phyloP scores from a whole-genome alignment of 2,113 vertebrate genomes.

The Guaruba guarouba region DNA sequence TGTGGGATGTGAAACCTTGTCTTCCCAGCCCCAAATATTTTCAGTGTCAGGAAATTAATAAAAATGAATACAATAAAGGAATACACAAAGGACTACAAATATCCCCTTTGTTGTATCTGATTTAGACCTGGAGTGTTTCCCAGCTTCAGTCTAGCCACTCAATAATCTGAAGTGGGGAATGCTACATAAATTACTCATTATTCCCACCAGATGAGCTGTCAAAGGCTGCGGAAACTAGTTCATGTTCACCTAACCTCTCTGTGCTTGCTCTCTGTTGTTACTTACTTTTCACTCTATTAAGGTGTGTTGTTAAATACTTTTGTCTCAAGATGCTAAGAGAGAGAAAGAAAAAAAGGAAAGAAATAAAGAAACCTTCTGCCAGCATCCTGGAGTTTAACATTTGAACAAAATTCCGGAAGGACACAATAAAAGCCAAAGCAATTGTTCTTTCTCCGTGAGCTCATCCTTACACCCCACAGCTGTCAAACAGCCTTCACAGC shows the following conservation, averaged over 20 bases:
- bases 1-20: conserved; percentile 8
- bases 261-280: background rate
- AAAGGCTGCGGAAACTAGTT: conserved; percentile 43
- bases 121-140: conserved; percentile 57
- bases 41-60: conserved; percentile 61
- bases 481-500: background rate
- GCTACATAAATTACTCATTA: conserved; percentile 60
- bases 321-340: background rate
- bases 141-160: conserved; percentile 54
- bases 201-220: conserved; percentile 58
- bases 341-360: background rate
- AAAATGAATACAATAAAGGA: conserved; percentile 45
- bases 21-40: background rate
- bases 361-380: background rate
- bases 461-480: background rate
- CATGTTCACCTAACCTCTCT: conserved; percentile 25
- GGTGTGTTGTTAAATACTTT: conserved; percentile 13
- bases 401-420: background rate
- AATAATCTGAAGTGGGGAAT: conserved; percentile 50
- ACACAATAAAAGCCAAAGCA: background rate
- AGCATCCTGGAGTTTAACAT: background rate
- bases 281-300: conserved; percentile 11
- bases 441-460: background rate
- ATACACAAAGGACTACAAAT: conserved; percentile 52
- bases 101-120: conserved; percentile 49